Conservation (phyloP, 2,888 invertebrate species). For the Platerodrilus igneus region DNA sequence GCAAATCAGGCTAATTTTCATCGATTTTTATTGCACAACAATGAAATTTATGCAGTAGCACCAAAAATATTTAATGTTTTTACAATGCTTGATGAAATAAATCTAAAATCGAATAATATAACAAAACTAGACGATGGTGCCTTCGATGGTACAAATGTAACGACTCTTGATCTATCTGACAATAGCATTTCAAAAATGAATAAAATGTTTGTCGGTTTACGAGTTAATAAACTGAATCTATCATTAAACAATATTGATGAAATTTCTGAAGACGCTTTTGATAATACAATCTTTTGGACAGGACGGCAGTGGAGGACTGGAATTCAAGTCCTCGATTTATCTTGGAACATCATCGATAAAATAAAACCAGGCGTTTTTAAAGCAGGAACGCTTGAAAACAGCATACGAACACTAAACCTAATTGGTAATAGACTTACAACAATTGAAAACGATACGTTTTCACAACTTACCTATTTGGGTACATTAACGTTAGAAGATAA, state of each 20-base stretch:
- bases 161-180: conserved; percentile 13
- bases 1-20: conserved; percentile 5
- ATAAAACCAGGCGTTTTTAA: conserved; percentile 10
- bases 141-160: conserved; percentile 11
- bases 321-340: conserved; percentile 12
- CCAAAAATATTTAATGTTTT: conserved; percentile 14
- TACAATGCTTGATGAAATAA: conserved; percentile 8
- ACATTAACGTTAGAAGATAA: conserved; percentile 10
- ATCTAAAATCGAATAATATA: conserved; percentile 12
- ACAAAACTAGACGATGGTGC: conserved; percentile 1
- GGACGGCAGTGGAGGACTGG: conserved; percentile 8
- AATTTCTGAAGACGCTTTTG: conserved; percentile 9
- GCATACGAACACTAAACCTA: conserved; percentile 5
- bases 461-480: not conserved
- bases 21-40: conserved; percentile 12
- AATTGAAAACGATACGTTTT: conserved; percentile 16
- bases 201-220: conserved; percentile 6
- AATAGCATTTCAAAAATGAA: conserved; percentile 9
- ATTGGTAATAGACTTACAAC: conserved; percentile 8
- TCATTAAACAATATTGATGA: conserved; percentile 14
- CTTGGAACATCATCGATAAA: conserved; percentile 10
- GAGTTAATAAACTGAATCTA: conserved; percentile 13
- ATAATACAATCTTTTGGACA: conserved; percentile 12
- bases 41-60: conserved; percentile 13
- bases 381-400: conserved; percentile 4